Evolutionary conservation across 2,113 vertebrate genomes (phyloP), one percentile per base, ranked within the genome.

Genomic region (Nerophis ophidion): DNA sequence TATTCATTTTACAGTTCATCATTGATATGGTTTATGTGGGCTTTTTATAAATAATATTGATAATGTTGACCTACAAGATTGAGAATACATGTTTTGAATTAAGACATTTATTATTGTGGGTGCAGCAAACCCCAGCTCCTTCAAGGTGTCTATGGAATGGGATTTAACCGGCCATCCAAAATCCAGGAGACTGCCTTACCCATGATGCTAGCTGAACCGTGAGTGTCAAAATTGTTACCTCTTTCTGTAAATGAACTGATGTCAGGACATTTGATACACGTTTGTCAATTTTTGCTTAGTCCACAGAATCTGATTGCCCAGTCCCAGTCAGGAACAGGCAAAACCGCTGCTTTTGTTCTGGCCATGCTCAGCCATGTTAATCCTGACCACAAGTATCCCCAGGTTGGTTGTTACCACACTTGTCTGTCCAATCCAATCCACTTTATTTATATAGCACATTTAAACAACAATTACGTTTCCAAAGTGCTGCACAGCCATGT

Each of bases 201-300:
- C 7, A 96, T 99, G 96, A 98, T 99, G 96, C 90, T 99, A n/a
- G 96, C 96, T 40, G 95, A 97, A 72, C 96, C 96, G 96, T 99
- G 84, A 57, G 96, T 95, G 44, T 45, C 10, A 40, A 40, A 3
- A 40, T 5, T 12, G 12, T 15, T 14, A 48, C 5, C 47, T 9
- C 5, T 50, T 9, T 14, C 14, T 54, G 8, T 5, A 38, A 10
- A 16, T 15, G 11, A 15, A 10, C 5, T 38, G 49, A 16, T 33
- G 7, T 8, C 33, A 46, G 12, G 7, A 2, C n/a, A 9, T 8
- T n/a, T n/a, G 10, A 44, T 40, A 35, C 36, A 14, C 19, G n/a
- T 48, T 48, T 44, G 19, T 44, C 61, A 50, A 8, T 7, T 65
- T 65, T 46, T 63, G 10, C 74, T 1, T 47, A 99, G 97, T 63